Evolutionary conservation across 2,888 invertebrate species (phyloP), one percentile per base, ranked within the genome.

Genomic region (Habroteleia sp.): DNA sequence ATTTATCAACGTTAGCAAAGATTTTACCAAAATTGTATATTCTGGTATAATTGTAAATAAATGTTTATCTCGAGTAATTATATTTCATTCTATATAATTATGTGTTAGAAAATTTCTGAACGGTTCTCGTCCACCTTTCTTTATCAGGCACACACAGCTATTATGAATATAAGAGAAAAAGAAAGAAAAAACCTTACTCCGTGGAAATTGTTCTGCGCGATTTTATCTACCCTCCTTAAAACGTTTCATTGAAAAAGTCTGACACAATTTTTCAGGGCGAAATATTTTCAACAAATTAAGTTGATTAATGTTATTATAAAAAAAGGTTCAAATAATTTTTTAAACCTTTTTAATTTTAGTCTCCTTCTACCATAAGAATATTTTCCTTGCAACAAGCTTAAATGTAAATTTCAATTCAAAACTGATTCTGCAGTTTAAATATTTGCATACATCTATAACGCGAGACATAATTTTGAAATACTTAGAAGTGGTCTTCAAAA

Each of bases 201-300:
- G 13, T 20, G 11, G 7, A 39, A 39, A 41, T 56, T 58, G 42
- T 42, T 58, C 33, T 31, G 25, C 58, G 20, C 33, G 58, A 58
- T 58, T 60, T 60, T 60, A 60, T 60, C 58, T 60, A 25, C 44
- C 58, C 58, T 60, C 13, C 35, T 60, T n/a, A n/a, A n/a, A n/a
- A n/a, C n/a, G n/a, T n/a, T n/a, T n/a, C n/a, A n/a, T n/a, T n/a
- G n/a, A 46, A 46, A 29, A 58, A 50, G 41, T 16, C 16, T 63
- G 63, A 50, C 63, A 63, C 41, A 41, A 25, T n/a, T 3, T 50
- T 41, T 10, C 29, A n/a, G 10, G 8, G 13, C 11, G 31, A 50
- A 50, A 41, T 39, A 10, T 35, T 17, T 13, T 16, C 42, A 33
- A 33, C 42, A 58, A 58, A 39, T 52, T 35, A 37, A 23, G 33